Evolutionary conservation across 1,140 invertebrate species (phyloP), one percentile per base, ranked within the genome.

Genomic region (Caerostris darwini): DNA sequence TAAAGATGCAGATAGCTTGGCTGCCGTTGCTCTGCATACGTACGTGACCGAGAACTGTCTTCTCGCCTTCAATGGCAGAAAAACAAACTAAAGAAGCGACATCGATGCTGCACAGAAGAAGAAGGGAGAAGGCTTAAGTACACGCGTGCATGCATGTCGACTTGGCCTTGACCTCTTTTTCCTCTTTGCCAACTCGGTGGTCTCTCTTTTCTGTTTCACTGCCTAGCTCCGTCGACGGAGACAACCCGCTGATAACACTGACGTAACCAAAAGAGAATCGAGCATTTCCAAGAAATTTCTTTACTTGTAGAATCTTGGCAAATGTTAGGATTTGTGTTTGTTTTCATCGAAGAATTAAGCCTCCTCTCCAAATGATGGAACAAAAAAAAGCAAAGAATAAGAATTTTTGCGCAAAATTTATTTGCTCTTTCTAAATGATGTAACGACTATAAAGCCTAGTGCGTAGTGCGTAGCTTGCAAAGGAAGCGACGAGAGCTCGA

Each of bases 171-270:
- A 85, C 83, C 83, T 59, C 57, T 58, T 85, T 67, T 85, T 59
- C n/a, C 83, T 85, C 56, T 57, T 19, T 85, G 83, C 83, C 83
- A 85, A 85, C 83, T 58, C 83, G 83, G 83, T 85, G 83, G 83
- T 85, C 57, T 58, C 50, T 85, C 50, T 34, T 53, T 82, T 82
- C 77, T 53, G 14, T 34, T 82, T 82, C 34, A n/a, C 61, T 67
- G 61, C 17, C 7, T 77, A 7, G 71, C 34, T 77, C 34, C 71
- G 71, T 5, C 50, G 71, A 50, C 12, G 71, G 34, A 77, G 71
- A 77, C 71, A 77, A 77, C 71, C 71, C 71, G 50, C 71, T 77
- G 71, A 77, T 77, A 77, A 77, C 34, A 53, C 71, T 77, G 71
- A 77, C 71, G 71, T 77, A 77, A 77, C 34, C 71, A 7, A 12